Evolutionary conservation across 2,888 invertebrate species (phyloP).

Genomic region (Papilio demoleus): DNA sequence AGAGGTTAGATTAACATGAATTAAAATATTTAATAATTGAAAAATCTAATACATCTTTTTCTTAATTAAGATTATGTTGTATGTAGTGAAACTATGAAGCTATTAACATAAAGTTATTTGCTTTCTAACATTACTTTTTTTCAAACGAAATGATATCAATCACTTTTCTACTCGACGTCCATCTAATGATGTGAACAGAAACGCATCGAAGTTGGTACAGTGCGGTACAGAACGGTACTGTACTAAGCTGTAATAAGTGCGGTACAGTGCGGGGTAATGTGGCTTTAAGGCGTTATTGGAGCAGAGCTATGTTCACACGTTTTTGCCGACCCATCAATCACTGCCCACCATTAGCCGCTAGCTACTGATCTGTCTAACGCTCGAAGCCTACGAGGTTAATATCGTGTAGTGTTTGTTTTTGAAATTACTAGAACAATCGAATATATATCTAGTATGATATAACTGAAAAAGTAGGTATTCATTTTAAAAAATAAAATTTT

Average conservation of each 20-base stretch:
- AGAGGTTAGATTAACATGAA: too few species aligned
- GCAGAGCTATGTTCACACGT: slow-evolving; percentile 57
- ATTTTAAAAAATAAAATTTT: too few species aligned
- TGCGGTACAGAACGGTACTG: slow-evolving; percentile 42
- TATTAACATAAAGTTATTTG: background rate
- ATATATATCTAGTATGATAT: background rate
- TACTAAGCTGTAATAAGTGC: background rate
- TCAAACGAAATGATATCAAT: slow-evolving; percentile 21
- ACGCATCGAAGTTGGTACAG: slow-evolving; percentile 25
- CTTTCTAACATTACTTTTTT: slow-evolving; percentile 23
- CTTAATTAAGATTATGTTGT: too few species aligned
- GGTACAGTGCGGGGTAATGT: background rate
- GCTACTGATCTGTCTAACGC: slow-evolving; percentile 40
- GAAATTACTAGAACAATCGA: background rate
- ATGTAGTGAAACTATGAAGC: background rate
- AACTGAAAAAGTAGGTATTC: too few species aligned
- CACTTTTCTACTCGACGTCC: slow-evolving; percentile 22
- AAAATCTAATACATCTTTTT: too few species aligned
- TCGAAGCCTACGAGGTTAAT: slow-evolving; percentile 36
- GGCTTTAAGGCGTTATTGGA: slow-evolving; percentile 52
- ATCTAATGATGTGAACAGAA: slow-evolving; percentile 31
- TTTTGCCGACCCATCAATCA: slow-evolving; percentile 54
- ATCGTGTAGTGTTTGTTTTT: background rate
- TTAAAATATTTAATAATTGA: too few species aligned
- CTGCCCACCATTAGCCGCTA: slow-evolving; percentile 41